Conservation (phyloP, 2,797 vertebrate genomes). For the Paramormyrops hopkinsi region DNA sequence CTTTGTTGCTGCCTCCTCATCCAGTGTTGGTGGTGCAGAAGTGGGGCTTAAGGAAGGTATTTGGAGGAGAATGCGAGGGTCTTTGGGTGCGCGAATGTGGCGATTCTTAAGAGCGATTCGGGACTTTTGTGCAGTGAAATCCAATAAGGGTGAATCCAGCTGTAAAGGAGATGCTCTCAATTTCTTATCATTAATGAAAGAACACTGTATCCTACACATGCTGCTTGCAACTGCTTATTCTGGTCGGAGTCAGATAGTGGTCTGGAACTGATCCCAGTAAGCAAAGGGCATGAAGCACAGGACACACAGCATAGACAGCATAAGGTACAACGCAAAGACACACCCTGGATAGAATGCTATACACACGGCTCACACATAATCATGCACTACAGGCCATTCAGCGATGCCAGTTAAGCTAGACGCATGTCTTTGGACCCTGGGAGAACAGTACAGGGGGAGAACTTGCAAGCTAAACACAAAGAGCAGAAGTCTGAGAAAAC, state of each 20-base stretch:
- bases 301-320: background rate
- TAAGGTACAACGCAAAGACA: background rate
- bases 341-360: background rate
- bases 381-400: background rate
- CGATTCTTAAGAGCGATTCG: slow-evolving; percentile 63
- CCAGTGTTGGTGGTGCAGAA: background rate
- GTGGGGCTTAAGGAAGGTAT: slow-evolving; percentile 46
- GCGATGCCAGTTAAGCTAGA: background rate
- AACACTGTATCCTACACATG: background rate
- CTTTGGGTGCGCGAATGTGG: slow-evolving; percentile 52
- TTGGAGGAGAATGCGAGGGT: slow-evolving; percentile 55
- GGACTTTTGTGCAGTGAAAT: slow-evolving; percentile 56
- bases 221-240: background rate
- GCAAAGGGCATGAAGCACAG: background rate
- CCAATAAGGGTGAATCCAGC: slow-evolving; percentile 40
- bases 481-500: background rate
- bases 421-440: background rate
- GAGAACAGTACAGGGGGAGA: background rate
- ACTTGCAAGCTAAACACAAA: background rate
- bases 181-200: background rate
- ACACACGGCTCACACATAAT: background rate
- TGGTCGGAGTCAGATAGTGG: background rate
- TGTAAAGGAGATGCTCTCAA: slow-evolving; percentile 18
- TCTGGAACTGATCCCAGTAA: background rate
- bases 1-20: slow-evolving; percentile 16